Evolutionary conservation across 2,888 invertebrate genomes (phyloP).

Genomic region (Phengaris alcon): DNA sequence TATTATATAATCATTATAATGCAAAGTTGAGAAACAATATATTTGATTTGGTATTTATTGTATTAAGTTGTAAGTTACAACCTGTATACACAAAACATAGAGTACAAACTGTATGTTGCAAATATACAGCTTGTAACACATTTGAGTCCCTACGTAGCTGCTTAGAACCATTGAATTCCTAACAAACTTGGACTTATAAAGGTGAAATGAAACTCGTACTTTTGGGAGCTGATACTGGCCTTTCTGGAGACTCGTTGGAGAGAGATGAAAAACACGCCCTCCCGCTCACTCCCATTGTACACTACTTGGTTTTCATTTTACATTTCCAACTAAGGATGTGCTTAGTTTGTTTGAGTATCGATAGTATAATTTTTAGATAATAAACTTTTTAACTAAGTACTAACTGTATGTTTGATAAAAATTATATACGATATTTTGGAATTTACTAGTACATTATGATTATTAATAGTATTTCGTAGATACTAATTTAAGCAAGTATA

Average conservation of each 20-base stretch:
- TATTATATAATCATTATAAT: too few relatives aligned
- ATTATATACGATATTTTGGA: too few relatives aligned
- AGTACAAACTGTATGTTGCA: too few relatives aligned
- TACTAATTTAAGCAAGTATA: too few relatives aligned
- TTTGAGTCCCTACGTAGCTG: not conserved
- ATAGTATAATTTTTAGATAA: constrained; percentile 33
- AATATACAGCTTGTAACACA: not conserved
- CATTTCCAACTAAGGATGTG: constrained; percentile 60
- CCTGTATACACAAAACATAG: too few relatives aligned
- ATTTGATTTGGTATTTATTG: too few relatives aligned
- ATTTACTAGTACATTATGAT: too few relatives aligned
- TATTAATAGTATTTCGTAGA: too few relatives aligned
- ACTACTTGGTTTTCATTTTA: constrained; percentile 77
- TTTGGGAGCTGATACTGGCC: constrained; percentile 46
- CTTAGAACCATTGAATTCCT: not conserved
- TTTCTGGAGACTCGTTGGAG: constrained; percentile 54
- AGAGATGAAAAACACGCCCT: constrained; percentile 44
- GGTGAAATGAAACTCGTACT: constrained; percentile 28
- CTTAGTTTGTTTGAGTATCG: constrained; percentile 34
- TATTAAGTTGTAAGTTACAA: too few relatives aligned
- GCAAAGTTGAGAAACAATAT: too few relatives aligned
- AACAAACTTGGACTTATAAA: not conserved
- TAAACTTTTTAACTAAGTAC: not conserved
- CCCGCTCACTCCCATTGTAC: constrained; percentile 68
- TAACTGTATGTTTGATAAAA: not conserved